phyloP scores from a whole-genome alignment of 2,888 invertebrate genomes.

The Apomyelois bistriatella region DNA sequence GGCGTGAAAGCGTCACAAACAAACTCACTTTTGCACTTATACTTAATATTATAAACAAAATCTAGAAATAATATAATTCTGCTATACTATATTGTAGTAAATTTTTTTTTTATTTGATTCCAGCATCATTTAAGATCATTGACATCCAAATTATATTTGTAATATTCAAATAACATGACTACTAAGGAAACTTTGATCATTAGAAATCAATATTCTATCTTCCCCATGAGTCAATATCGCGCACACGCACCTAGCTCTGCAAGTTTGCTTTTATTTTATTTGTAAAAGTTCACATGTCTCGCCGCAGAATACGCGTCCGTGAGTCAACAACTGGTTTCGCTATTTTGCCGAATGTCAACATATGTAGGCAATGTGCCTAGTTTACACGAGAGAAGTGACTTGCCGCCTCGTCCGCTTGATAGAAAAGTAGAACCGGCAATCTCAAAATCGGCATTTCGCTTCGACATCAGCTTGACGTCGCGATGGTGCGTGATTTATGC shows the following conservation, averaged over 20 bases:
- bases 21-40: too few relatives aligned
- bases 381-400: background rate
- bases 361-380: background rate
- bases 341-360: constrained; percentile 22
- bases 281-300: constrained; percentile 24
- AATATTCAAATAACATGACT: background rate
- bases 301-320: constrained; percentile 24
- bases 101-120: too few relatives aligned
- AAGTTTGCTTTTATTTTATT: constrained; percentile 38
- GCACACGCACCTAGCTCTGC: constrained; percentile 29
- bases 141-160: background rate
- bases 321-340: constrained; percentile 40
- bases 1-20: too few relatives aligned
- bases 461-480: too few relatives aligned
- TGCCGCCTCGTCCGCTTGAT: too few relatives aligned
- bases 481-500: too few relatives aligned
- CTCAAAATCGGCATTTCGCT: too few relatives aligned
- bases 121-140: too few relatives aligned
- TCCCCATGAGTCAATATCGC: constrained; percentile 15
- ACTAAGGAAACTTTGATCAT: constrained; percentile 12
- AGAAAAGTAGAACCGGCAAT: too few relatives aligned
- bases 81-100: too few relatives aligned
- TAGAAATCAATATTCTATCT: background rate
- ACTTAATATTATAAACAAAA: too few relatives aligned
- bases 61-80: too few relatives aligned